Evolutionary conservation across 2,797 vertebrate species (phyloP).

Genomic region (Bucorvus abyssinicus): DNA sequence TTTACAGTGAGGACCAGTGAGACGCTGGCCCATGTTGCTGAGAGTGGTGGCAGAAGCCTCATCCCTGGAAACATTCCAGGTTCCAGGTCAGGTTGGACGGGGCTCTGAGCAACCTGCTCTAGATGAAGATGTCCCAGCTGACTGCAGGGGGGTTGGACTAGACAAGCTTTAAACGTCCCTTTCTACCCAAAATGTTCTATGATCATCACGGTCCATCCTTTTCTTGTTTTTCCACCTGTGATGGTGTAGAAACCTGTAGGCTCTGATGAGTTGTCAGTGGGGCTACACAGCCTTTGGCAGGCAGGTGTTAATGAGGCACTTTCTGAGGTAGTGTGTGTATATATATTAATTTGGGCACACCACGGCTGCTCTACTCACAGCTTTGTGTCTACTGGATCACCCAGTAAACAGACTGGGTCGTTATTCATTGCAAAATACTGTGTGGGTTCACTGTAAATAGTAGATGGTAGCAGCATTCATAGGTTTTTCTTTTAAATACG

Average conservation of each 20-base stretch:
- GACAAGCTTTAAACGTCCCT: not conserved
- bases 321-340: not conserved
- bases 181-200: not conserved
- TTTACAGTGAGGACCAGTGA: not conserved
- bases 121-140: not conserved
- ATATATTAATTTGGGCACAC: not conserved
- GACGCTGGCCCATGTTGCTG: not conserved
- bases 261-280: not conserved
- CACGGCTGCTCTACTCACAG: not conserved
- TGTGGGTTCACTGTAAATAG: not conserved
- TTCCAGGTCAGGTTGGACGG: not conserved
- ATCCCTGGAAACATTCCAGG: not conserved
- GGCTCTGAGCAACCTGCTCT: not conserved
- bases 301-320: not conserved
- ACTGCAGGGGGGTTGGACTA: not conserved
- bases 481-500: not conserved
- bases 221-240: not conserved
- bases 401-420: accelerated
- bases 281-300: not conserved
- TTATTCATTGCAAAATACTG: not conserved
- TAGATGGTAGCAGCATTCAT: not conserved
- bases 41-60: too few relatives aligned
- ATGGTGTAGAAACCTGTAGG: not conserved
- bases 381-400: not conserved
- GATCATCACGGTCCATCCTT: not conserved